These are phyloP conservation scores for Iguana delicatissima DNA, from an alignment of 2,797 vertebrate genomes.

Conservation along the genomic window DNA sequence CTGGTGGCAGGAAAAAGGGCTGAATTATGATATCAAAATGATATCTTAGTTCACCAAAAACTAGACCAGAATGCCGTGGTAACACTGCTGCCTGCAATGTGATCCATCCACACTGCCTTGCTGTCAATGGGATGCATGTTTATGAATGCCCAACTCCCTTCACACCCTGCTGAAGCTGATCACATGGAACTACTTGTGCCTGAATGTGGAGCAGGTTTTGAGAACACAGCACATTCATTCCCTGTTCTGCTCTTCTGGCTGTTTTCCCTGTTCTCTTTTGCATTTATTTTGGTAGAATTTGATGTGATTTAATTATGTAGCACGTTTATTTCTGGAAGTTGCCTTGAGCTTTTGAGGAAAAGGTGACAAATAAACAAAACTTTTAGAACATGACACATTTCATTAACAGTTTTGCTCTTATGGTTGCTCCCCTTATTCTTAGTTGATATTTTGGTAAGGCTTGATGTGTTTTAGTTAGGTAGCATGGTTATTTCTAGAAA, in stretches of 20 bases:
- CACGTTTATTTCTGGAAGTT: slow-evolving; percentile 1
- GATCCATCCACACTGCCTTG: too few species aligned
- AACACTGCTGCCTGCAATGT: too few species aligned
- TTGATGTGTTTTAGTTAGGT: neutral
- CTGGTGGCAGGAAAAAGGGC: too few species aligned
- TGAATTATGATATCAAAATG: too few species aligned
- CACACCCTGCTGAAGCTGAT: neutral
- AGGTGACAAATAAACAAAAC: neutral
- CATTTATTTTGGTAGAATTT: neutral
- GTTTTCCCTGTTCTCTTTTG: neutral
- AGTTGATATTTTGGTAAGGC: neutral
- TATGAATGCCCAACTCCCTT: neutral
- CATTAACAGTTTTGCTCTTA: neutral
- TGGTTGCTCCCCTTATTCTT: neutral
- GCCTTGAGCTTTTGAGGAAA: neutral
- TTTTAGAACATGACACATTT: neutral
- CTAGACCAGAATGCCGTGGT: too few species aligned
- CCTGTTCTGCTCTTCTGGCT: neutral
- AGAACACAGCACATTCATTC: neutral
- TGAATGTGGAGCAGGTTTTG: neutral
- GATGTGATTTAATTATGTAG: neutral
- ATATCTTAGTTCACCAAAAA: too few species aligned
- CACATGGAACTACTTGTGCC: neutral
- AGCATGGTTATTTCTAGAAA: neutral
- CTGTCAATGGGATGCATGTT: neutral